Evolutionary conservation across 2,888 invertebrate genomes (phyloP), one percentile per base, ranked within the genome.

Genomic region (Amphipyra tragopoginis): DNA sequence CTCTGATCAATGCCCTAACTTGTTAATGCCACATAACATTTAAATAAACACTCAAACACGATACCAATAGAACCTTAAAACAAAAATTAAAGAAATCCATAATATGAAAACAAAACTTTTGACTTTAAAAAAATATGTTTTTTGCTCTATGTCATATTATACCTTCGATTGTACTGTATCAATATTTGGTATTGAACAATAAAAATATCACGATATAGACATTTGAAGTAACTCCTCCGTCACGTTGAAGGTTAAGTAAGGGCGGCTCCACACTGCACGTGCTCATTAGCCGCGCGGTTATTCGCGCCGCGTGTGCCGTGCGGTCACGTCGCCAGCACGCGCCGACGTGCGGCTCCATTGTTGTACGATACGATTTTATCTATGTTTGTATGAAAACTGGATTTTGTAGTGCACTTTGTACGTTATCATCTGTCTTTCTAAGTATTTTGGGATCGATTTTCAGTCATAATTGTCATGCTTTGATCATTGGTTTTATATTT

Each of bases 241-340:
- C 43, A 66, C 38, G 50, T 67, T 62, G 82, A 85, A 84, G 84
- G 84, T 83, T 80, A 79, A 65, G 80, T 88, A 86, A 90, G 87
- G 90, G 86, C 81, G 85, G 79, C 74, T 84, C 69, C 85, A 84
- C 85, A 75, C 65, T 75, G 75, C 75, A 90, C 89, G 90, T 88
- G 89, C 90, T 93, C 92, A 93, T 92, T 93, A 92, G 70, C 36
- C 65, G 74, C 80, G 84, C 83, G 86, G 82, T 82, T 92, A 93
- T 92, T 90, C 92, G 86, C 85, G 81, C 81, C 90, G 90, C 92
- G 92, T 89, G 90, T 82, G 80, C 75, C 80, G 80, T 63, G 79
- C 81, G 81, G 89, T 90, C 93, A 93, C 93, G 93, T 93, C 88
- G 81, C 74, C 42, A 84, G 93, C 93, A 93, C 93, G 93, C 93